Base-by-base conservation (phyloP, 2,113 vertebrate genomes). In the Ammodytes dubius region DNA sequence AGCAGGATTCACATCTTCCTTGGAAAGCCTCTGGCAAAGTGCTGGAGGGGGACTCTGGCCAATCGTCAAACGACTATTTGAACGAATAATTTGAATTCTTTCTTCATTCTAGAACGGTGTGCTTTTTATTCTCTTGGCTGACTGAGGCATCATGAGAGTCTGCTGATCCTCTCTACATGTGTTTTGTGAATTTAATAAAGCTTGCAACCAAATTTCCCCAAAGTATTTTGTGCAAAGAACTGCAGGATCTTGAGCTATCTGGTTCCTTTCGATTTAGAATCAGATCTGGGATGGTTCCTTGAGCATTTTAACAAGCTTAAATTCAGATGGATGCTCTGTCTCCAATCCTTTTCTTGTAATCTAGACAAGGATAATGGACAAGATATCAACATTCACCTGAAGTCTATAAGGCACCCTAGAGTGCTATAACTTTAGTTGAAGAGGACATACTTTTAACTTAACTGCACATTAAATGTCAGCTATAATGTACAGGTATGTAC, bases 151-250 rank as follows among this genome's bases (percentile, higher is more conserved):
- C 60, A 43, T 54, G n/a, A 53, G 54, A 71, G 56, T 68, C 65
- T 69, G 43, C 58, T 58, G 53, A 58, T 64, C 57, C 37, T 69
- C 5, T 15, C 57, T 37, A 17, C 43, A 70, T 58, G 43, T 69
- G 54, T 69, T 77, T 73, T 82, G 7, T 77, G 19, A 43, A 53
- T 77, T 64, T 76, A 70, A 77, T 73, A 81, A 70, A 63, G 56
- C 50, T 79, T 71, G 9, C 45, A 76, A 76, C 52, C 13, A 64
- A 75, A 49, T 27, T 70, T 57, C 40, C 67, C 43, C 4, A 53
- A 57, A 68, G 43, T 5, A 73, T 73, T 13, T 45, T 72, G 27
- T 52, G 37, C 50, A 57, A 72, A 50, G 67, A 81, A 47, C 35
- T 54, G 4, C 70, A 54, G 42, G 19, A 57, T 17, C 37, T 14